Evolutionary conservation across 1,140 invertebrate genomes (phyloP).

Genomic region (Camponotus vicinus): DNA sequence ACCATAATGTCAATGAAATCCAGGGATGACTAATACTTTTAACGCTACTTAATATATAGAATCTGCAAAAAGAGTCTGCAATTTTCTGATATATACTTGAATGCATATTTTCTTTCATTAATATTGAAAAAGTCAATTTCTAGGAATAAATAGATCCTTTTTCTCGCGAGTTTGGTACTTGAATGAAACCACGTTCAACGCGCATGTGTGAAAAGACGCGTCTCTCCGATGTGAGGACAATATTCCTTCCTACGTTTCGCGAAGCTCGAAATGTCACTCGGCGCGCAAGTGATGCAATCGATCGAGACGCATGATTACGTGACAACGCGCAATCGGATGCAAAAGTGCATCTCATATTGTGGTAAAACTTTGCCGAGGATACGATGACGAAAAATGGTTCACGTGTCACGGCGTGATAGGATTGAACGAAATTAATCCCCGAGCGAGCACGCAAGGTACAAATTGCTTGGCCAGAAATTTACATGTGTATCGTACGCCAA

Average conservation of each 20-base stretch:
- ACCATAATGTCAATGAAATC: too few species aligned
- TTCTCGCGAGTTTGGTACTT: too few species aligned
- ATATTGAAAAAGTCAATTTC: too few species aligned
- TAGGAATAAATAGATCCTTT: too few species aligned
- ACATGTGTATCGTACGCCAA: neutral
- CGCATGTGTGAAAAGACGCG: too few species aligned
- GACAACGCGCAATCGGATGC: conserved; percentile 1
- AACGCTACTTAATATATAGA: too few species aligned
- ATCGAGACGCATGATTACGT: neutral
- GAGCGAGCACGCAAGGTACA: neutral
- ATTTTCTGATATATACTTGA: too few species aligned
- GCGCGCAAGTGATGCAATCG: conserved; percentile 5
- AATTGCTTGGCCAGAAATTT: neutral
- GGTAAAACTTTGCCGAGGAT: neutral
- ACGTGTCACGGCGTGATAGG: neutral
- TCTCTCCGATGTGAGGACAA: too few species aligned
- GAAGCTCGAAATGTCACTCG: conserved; percentile 29
- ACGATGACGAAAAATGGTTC: neutral
- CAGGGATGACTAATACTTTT: too few species aligned
- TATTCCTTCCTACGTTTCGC: conserved; percentile 1
- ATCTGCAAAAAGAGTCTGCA: too few species aligned
- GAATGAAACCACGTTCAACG: too few species aligned
- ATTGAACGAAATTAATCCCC: neutral
- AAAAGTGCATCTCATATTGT: neutral
- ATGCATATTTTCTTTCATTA: too few species aligned